Conservation (phyloP, 2,113 vertebrate genomes). For the Sphaerodactylus townsendi region DNA sequence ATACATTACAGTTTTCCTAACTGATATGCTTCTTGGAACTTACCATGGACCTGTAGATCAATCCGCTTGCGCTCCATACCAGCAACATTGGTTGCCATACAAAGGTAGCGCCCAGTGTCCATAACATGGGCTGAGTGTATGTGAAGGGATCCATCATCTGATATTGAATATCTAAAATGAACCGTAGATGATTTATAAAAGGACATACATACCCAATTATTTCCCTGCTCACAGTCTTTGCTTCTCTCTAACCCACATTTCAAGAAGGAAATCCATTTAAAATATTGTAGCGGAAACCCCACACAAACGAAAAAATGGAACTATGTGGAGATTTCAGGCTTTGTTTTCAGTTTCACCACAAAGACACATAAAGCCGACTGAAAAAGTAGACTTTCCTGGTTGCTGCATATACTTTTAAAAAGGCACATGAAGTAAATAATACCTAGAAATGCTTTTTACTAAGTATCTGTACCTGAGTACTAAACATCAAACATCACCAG, state of each 20-base stretch:
- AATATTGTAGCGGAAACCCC: not conserved
- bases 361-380: not conserved
- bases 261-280: not conserved
- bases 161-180: conserved; percentile 80
- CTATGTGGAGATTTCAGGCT: not conserved
- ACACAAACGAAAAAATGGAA: not conserved
- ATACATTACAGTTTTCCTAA: not conserved
- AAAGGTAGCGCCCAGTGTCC: conserved; percentile 89
- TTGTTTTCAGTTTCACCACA: not conserved
- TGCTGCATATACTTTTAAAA: not conserved
- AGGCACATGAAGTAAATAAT: not conserved
- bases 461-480: not conserved
- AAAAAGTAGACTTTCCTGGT: not conserved
- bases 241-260: too few species aligned
- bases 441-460: not conserved
- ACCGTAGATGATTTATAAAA: accelerated
- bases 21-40: not conserved
- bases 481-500: not conserved
- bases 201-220: not conserved
- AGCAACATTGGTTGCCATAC: conserved; percentile 90
- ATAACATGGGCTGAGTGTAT: conserved; percentile 82
- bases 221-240: not conserved
- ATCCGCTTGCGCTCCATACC: conserved; percentile 85
- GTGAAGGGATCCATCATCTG: conserved; percentile 85
- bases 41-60: conserved; percentile 91